Evolutionary conservation across 2,888 invertebrate genomes (phyloP), one percentile per base, ranked within the genome.

Genomic region (Diplazon laetatorius): DNA sequence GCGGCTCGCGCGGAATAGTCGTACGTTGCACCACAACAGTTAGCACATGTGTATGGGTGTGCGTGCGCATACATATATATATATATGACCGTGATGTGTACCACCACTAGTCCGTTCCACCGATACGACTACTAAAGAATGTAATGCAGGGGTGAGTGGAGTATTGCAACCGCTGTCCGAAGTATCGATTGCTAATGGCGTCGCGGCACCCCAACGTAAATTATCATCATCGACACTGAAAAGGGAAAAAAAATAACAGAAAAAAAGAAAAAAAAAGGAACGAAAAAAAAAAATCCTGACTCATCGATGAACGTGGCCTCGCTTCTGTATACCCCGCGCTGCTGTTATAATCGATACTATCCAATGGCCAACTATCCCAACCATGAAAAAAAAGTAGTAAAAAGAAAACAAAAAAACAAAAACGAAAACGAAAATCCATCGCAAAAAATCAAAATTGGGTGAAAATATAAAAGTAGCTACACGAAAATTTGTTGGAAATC

Each of bases 121-220:
- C 20, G 59, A 44, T 68, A 55, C 74, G 35, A 66, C 69, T 69
- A 22, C 76, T 42, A 37, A 71, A 66, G 75, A 78, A 75, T 75
- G 71, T 78, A 71, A 75, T 62, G 35, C 78, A 62, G 68, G 63
- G 63, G 71, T 50, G 39, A 57, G 35, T 65, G 46, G n/a, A 6
- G 22, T 55, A 57, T 18, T 16, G 46, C 70, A 63, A 70, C 25
- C 46, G 37, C 46, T 78, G 55, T 50, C 81, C 70, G 76, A 83
- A 81, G 84, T 89, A 89, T 89, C 87, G 89, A 89, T 89, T 89
- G 86, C 86, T 86, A 89, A 88, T 89, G 88, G 86, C 85, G 85
- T 85, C 85, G 83, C 84, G 82, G 55, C 86, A 86, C 86, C 88
- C 87, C 87, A 77, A 85, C 86, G 83, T 87, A 87, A 89, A 89